Conservation (phyloP, 2,888 invertebrate species). For the Cepaea hortensis region DNA sequence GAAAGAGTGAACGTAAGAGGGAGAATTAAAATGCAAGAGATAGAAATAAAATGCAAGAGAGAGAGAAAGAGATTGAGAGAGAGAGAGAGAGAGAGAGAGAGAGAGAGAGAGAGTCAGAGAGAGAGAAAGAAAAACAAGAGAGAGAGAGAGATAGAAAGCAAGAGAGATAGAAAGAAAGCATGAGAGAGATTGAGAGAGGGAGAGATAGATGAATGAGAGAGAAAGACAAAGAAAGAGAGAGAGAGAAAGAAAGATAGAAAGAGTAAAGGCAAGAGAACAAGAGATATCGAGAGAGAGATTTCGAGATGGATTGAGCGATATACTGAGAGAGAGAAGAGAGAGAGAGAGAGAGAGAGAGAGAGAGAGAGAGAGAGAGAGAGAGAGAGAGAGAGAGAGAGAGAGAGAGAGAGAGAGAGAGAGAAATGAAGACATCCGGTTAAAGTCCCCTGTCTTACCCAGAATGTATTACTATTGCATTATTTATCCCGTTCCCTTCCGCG, state of each 20-base stretch:
- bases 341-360: too few species aligned
- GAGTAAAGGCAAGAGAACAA: background rate
- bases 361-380: too few species aligned
- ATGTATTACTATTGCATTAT: too few species aligned
- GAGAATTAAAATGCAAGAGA: background rate
- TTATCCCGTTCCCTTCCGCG: too few species aligned
- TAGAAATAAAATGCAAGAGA: too few species aligned
- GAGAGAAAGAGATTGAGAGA: background rate
- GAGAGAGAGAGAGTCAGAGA: background rate
- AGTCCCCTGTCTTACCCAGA: background rate
- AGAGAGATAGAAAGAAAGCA: background rate
- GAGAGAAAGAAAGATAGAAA: background rate
- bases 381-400: background rate
- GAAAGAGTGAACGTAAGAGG: background rate
- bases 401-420: slow-evolving; percentile 6
- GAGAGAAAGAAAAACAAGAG: background rate
- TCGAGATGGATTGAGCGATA: background rate
- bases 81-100: background rate
- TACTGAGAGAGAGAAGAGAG: background rate
- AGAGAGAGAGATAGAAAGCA: too few species aligned
- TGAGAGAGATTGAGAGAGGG: background rate
- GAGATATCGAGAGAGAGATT: background rate
- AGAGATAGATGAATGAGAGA: background rate
- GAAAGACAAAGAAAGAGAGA: background rate
- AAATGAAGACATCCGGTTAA: background rate